A percentile compares a stretch with the other conserved stretches of the same genome.
phyloP scores from a whole-genome alignment of 1,140 invertebrate genomes.

The Prorops nasuta region DNA sequence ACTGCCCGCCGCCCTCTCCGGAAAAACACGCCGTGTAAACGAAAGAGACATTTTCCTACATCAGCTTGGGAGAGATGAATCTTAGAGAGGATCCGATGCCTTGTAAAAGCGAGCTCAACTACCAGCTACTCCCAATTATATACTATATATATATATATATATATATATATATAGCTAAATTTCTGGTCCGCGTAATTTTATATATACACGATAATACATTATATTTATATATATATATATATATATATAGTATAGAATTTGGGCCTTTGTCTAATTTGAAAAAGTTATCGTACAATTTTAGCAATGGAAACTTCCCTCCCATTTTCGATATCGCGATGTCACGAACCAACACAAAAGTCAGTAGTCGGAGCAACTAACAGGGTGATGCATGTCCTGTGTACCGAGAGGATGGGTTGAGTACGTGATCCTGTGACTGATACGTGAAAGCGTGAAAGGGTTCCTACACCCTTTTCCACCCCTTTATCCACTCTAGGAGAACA shows the following conservation, averaged over 20 bases:
- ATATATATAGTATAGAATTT: too few relatives aligned
- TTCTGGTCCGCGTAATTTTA: too few relatives aligned
- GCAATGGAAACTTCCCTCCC: too few relatives aligned
- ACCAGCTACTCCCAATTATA: too few relatives aligned
- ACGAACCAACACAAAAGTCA: conserved; percentile 17
- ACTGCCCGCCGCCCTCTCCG: conserved; percentile 13
- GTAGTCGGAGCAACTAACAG: conserved; percentile 18
- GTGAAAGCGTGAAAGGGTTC: conserved; percentile 48
- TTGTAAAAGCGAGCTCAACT: too few relatives aligned
- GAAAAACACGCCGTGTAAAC: conserved; percentile 19
- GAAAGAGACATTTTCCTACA: conserved; percentile 23
- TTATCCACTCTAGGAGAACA: conserved; percentile 44
- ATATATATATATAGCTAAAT: too few relatives aligned
- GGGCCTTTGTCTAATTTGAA: too few relatives aligned
- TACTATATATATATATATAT: too few relatives aligned
- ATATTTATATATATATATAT: too few relatives aligned
- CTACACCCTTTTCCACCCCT: conserved; percentile 39
- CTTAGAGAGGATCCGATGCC: too few relatives aligned
- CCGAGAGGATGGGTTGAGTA: conserved; percentile 26
- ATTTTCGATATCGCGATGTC: conserved; percentile 22
- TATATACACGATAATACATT: too few relatives aligned
- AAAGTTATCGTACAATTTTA: too few relatives aligned
- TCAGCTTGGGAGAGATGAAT: conserved; percentile 21
- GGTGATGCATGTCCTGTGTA: conserved; percentile 44
- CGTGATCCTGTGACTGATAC: conserved; percentile 46